These are phyloP conservation scores for Drosophila monieri DNA, from an alignment of 2,888 invertebrate genomes.

Conservation along the genomic window DNA sequence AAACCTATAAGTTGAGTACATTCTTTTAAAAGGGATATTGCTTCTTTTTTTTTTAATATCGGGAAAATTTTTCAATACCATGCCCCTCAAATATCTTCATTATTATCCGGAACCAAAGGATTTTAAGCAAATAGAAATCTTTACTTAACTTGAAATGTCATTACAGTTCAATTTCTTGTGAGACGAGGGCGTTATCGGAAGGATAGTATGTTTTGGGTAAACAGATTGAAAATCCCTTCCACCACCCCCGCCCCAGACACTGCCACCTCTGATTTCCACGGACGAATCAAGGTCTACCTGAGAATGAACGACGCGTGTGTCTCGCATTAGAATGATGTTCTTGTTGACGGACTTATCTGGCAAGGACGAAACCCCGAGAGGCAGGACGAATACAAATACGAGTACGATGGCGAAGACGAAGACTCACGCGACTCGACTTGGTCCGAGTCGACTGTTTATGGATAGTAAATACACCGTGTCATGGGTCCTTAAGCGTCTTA, in stretches of 20 bases:
- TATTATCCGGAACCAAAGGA: neutral
- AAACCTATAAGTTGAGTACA: no score
- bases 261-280: constrained; percentile 38
- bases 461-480: constrained; percentile 80
- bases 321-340: constrained; percentile 76
- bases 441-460: constrained; percentile 62
- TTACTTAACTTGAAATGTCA: neutral
- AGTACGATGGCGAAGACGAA: constrained; percentile 41
- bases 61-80: neutral
- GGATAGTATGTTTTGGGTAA: constrained; percentile 73
- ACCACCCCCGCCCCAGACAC: constrained; percentile 23
- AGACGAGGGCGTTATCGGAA: constrained; percentile 47
- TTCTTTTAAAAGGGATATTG: no score
- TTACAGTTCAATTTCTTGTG: constrained; percentile 19
- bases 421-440: constrained; percentile 70
- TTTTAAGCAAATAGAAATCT: neutral
- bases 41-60: no score
- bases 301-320: constrained; percentile 66
- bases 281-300: constrained; percentile 69
- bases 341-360: constrained; percentile 52
- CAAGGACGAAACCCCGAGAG: constrained; percentile 13
- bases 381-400: constrained; percentile 14
- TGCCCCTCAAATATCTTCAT: neutral
- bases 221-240: constrained; percentile 53
- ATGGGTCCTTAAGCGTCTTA: constrained; percentile 81